phyloP scores from a whole-genome alignment of 2,113 vertebrate species.

The Otus sunia region DNA sequence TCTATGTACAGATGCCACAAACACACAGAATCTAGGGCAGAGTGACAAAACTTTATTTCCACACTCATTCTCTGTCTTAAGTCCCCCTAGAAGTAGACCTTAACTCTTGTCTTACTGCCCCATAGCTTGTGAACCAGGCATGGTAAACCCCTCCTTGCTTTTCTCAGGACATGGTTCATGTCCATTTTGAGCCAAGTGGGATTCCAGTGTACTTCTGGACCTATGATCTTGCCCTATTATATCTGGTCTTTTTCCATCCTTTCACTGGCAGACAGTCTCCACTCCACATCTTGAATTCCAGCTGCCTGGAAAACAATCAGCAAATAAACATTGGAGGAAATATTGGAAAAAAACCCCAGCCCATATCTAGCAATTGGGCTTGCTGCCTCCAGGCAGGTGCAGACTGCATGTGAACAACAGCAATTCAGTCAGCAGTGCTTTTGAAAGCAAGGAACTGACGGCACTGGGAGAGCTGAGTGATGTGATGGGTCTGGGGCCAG shows the following conservation, averaged over 20 bases:
- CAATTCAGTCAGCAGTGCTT: neutral
- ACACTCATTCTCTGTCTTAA: neutral
- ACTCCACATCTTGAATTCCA: neutral
- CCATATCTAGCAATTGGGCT: neutral
- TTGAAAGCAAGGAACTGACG: neutral
- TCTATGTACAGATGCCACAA: neutral
- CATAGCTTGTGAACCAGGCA: neutral
- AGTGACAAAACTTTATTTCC: neutral
- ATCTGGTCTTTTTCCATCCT: neutral
- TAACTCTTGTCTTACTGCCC: neutral
- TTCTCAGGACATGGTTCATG: neutral
- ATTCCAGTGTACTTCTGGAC: neutral
- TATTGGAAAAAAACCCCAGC: neutral
- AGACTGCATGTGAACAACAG: neutral
- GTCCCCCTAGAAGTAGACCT: neutral
- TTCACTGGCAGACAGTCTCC: neutral
- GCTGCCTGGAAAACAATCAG: neutral
- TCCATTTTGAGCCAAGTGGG: neutral
- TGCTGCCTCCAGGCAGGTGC: slow-evolving; percentile 27
- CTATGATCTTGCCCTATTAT: neutral
- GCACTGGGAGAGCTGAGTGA: neutral
- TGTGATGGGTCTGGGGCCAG: neutral
- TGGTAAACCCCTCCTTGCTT: neutral
- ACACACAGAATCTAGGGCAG: neutral
- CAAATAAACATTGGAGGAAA: neutral